Conservation (phyloP, 2,888 invertebrate species). For the Ectemnius continuus region DNA sequence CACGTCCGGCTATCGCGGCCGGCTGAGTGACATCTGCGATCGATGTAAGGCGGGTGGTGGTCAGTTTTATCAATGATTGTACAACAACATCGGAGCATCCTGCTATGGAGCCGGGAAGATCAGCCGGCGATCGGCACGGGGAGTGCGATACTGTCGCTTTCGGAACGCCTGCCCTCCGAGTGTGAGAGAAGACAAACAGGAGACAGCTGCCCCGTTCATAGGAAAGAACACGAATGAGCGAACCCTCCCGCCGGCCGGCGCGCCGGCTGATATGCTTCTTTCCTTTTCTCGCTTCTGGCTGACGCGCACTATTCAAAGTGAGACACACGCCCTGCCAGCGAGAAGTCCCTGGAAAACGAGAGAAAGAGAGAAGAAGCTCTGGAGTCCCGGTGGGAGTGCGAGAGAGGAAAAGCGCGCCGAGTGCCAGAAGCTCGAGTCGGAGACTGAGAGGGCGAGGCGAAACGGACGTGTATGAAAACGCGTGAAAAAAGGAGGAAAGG, state of each 20-base stretch:
- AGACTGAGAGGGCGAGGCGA: not conserved
- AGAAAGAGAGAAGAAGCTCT: slow-evolving; percentile 19
- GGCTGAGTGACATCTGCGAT: not conserved
- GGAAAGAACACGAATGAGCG: slow-evolving; percentile 35
- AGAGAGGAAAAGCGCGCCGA: not conserved
- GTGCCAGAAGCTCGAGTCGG: not conserved
- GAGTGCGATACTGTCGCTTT: slow-evolving; percentile 15
- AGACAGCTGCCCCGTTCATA: slow-evolving; percentile 56
- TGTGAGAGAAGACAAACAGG: slow-evolving; percentile 56
- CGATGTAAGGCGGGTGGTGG: slow-evolving; percentile 9
- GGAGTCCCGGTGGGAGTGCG: not conserved
- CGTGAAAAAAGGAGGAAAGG: not conserved
- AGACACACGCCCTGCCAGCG: slow-evolving; percentile 8
- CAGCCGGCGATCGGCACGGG: slow-evolving; percentile 25
- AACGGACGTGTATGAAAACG: slow-evolving; percentile 1
- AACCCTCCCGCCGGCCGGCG: slow-evolving; percentile 33
- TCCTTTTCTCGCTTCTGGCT: slow-evolving; percentile 45
- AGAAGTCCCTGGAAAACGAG: not conserved
- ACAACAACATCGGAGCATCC: slow-evolving; percentile 43
- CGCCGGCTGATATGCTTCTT: not conserved
- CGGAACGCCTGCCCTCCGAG: slow-evolving; percentile 22
- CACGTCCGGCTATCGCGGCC: not conserved
- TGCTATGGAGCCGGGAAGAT: slow-evolving; percentile 4
- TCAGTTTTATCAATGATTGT: slow-evolving; percentile 35
- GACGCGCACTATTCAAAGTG: slow-evolving; percentile 43